Evolutionary conservation across 2,113 vertebrate species (phyloP).

Genomic region (Callorhinus ursinus): DNA sequence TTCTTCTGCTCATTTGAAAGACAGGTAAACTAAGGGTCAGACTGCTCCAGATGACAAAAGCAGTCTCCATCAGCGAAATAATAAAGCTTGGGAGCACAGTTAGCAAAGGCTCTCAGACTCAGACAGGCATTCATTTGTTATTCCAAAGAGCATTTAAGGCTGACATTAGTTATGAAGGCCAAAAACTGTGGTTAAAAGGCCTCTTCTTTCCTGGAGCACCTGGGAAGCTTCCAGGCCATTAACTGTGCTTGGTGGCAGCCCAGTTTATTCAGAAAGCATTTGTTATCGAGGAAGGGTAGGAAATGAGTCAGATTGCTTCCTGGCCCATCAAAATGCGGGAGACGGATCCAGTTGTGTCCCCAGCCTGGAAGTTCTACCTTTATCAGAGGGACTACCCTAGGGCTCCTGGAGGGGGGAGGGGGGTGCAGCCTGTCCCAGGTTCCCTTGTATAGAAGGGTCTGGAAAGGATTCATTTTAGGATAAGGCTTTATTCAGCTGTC

Average conservation of each 20-base stretch:
- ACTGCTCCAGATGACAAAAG: neutral
- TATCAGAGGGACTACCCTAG: neutral
- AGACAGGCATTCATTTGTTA: neutral
- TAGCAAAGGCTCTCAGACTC: neutral
- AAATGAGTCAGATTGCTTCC: neutral
- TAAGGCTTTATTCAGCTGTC: neutral
- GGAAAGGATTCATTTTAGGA: neutral
- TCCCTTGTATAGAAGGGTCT: neutral
- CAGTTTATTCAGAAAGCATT: neutral
- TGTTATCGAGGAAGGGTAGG: neutral
- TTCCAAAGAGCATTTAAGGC: neutral
- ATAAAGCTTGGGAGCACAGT: neutral
- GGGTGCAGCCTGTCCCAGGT: neutral
- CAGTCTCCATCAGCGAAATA: neutral
- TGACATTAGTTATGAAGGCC: neutral
- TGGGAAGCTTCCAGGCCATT: conserved; percentile 22
- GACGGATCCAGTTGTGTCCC: neutral
- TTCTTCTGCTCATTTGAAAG: conserved; percentile 53
- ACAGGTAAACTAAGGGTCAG: conserved; percentile 32
- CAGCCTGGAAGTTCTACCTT: neutral
- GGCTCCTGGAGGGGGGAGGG: neutral
- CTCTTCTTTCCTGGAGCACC: neutral
- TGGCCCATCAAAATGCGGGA: neutral
- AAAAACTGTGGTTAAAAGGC: neutral
- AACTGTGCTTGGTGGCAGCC: neutral